Evolutionary conservation across 2,797 vertebrate genomes (phyloP).

Genomic region (Etheostoma perlongum): DNA sequence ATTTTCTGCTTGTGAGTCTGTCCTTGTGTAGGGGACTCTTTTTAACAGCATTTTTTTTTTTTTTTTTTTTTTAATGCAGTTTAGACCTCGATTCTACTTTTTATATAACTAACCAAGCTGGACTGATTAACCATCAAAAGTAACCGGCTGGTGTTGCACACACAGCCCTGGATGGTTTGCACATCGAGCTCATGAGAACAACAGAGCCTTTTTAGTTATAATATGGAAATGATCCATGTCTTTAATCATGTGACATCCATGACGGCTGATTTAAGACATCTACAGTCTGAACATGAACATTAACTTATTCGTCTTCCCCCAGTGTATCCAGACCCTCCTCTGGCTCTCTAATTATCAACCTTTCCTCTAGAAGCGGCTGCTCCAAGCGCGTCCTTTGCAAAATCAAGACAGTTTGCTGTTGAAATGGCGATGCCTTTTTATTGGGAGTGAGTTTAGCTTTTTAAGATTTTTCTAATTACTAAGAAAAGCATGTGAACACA

Average conservation of each 20-base stretch:
- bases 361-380: conserved; percentile 32
- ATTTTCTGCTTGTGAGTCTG: conserved; percentile 4
- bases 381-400: conserved; percentile 8
- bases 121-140: conserved; percentile 10
- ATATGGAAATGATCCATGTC: conserved; percentile 13
- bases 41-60: background rate
- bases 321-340: conserved; percentile 5
- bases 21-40: conserved; percentile 15
- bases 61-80: background rate
- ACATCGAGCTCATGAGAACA: background rate
- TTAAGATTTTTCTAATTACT: background rate
- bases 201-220: conserved; percentile 2
- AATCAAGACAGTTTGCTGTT: background rate
- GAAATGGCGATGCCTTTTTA: background rate
- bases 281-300: conserved; percentile 34
- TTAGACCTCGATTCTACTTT: background rate
- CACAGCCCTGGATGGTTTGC: background rate
- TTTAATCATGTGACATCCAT: conserved; percentile 11
- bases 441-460: background rate
- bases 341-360: conserved; percentile 40
- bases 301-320: conserved; percentile 18
- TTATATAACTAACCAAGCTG: conserved; percentile 7
- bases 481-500: background rate
- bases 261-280: conserved; percentile 35
- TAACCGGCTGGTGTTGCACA: background rate